These are phyloP conservation scores for Fregata magnificens DNA, from an alignment of 2,113 vertebrate genomes.

Conservation along the genomic window DNA sequence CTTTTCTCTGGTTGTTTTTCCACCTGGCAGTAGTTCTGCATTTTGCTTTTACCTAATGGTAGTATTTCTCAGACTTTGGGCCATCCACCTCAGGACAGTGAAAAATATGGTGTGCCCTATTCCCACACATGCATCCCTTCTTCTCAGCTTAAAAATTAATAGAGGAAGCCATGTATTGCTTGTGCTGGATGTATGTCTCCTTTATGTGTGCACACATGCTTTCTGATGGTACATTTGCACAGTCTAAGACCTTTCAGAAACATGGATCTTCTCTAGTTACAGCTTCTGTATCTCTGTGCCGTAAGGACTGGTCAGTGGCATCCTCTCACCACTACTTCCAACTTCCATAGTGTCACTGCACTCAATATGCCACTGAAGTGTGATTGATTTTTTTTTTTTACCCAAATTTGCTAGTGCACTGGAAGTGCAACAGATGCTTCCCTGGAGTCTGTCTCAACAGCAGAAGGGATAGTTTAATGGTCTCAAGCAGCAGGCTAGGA, in stretches of 20 bases:
- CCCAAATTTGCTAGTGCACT: neutral
- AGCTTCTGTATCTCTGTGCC: neutral
- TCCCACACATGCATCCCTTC: fast-evolving
- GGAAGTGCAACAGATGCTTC: neutral
- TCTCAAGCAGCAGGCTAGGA: neutral
- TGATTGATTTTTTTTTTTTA: neutral
- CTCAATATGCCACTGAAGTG: neutral
- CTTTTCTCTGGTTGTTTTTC: neutral
- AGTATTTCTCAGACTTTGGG: neutral
- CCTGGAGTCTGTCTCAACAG: neutral
- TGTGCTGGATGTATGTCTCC: neutral
- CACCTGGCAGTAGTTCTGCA: neutral
- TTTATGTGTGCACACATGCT: fast-evolving
- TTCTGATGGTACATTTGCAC: neutral
- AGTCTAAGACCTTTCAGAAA: neutral
- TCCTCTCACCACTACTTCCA: neutral
- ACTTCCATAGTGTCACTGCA: neutral
- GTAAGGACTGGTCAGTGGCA: neutral
- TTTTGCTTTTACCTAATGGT: neutral
- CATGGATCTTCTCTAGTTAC: neutral
- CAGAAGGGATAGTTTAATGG: neutral
- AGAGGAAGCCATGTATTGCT: fast-evolving
- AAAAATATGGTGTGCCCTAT: fast-evolving
- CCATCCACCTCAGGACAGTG: neutral
- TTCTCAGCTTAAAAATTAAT: neutral